phyloP scores from a whole-genome alignment of 2,113 vertebrate genomes.

The Boulengeromyrus knoepffleri region DNA sequence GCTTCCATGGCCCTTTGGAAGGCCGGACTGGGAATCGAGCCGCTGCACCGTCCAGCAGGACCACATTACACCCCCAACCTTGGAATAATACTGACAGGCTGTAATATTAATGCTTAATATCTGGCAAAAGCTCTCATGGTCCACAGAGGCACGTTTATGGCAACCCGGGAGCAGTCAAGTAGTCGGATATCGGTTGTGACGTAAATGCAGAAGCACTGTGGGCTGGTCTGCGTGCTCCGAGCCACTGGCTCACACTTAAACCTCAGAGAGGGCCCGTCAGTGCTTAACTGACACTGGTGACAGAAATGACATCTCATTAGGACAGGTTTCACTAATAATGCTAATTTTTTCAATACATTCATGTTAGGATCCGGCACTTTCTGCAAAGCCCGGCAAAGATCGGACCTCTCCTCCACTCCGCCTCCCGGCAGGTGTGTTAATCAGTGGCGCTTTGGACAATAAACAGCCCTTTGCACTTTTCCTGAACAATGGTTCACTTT shows the following conservation, averaged over 20 bases:
- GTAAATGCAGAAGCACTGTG: neutral
- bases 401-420: neutral
- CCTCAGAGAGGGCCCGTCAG: neutral
- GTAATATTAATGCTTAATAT: neutral
- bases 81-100: neutral
- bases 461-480: neutral
- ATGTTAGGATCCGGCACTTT: neutral
- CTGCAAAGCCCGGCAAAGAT: neutral
- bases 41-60: neutral
- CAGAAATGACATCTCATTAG: neutral
- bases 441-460: neutral
- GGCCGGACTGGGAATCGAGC: neutral
- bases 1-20: neutral
- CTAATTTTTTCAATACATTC: neutral
- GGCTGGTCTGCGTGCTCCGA: neutral
- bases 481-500: neutral
- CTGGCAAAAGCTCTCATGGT: neutral
- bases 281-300: neutral
- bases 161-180: neutral
- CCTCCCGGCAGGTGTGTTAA: neutral
- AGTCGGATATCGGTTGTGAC: neutral
- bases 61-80: neutral
- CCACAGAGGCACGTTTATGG: neutral
- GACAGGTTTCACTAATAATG: neutral
- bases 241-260: neutral